These are phyloP conservation scores for Melanotaenia trifasciata DNA, from an alignment of 2,797 vertebrate genomes.

Conservation along the genomic window DNA sequence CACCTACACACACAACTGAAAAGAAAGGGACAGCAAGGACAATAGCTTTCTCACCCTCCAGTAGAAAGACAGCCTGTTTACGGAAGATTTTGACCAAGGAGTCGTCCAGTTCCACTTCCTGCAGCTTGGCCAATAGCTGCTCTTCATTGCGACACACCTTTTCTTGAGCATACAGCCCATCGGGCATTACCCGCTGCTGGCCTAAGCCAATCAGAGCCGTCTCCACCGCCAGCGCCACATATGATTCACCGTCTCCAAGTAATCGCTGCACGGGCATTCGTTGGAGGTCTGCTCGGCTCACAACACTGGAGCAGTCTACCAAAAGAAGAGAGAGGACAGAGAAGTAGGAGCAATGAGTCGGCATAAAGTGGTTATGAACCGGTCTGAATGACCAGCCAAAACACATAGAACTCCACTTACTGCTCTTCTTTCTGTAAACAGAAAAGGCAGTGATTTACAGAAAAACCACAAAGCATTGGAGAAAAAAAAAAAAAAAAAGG, in stretches of 20 bases:
- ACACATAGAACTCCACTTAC: constrained; percentile 49
- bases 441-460: constrained; percentile 52
- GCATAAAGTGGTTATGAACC: constrained; percentile 15
- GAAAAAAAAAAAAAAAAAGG: neutral
- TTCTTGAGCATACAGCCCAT: constrained; percentile 97
- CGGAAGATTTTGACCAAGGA: constrained; percentile 97
- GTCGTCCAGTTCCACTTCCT: constrained; percentile 96
- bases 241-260: constrained; percentile 95
- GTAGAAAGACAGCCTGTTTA: constrained; percentile 97
- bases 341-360: neutral
- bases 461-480: constrained; percentile 28
- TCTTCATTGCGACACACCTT: constrained; percentile 98
- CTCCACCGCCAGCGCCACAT: constrained; percentile 93
- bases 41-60: constrained; percentile 88
- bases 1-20: neutral
- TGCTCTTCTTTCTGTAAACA: constrained; percentile 53
- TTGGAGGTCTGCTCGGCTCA: constrained; percentile 91
- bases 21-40: neutral
- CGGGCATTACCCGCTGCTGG: constrained; percentile 97
- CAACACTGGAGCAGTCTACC: constrained; percentile 89
- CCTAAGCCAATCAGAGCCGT: constrained; percentile 94
- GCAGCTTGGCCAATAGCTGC: constrained; percentile 96
- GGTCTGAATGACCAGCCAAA: constrained; percentile 55
- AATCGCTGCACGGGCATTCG: constrained; percentile 91
- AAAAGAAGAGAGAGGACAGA: constrained; percentile 4